Evolutionary conservation across 2,113 vertebrate species (phyloP), one percentile per base, ranked within the genome.

Genomic region (Nothobranchius furzeri): DNA sequence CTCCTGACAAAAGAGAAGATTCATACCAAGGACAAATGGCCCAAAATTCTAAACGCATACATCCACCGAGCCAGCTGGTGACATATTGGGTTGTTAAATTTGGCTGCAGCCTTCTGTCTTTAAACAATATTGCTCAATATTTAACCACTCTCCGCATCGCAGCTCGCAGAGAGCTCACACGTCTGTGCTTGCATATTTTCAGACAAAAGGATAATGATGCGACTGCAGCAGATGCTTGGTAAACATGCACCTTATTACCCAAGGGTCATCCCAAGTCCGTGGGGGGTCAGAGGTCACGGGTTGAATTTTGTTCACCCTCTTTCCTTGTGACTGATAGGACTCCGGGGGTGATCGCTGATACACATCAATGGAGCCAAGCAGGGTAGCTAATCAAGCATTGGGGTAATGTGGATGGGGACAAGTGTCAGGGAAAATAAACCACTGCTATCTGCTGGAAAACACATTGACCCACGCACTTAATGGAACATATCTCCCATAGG

Each of bases 381-480:
- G 86, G 71, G 75, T 73, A 69, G 84, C 75, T 86, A 85, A 90
- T 88, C 85, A 88, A 86, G 70, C 76, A 72, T 76, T 10, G 67
- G 60, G 61, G 65, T 66, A 68, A 70, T 70, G 57, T 48, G 68
- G 48, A 65, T 42, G 46, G 64, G 80, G 82, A 87, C 83, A 81
- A 77, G 73, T 58, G 25, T 85, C 75, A 70, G 76, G 73, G 69
- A 84, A 84, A 86, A 85, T 81, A 79, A 88, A 82, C 50, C 70
- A 37, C 63, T 64, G 75, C 74, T 84, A 81, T 90, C 82, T 86
- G 70, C 82, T 78, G 76, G 85, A 73, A 78, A 88, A 87, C 84
- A 88, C 87, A 90, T 82, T 87, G 85, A 89, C 76, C 73, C 60
- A 1, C 65, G 74, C 57, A 84, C 83, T 75, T 83, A 82, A 88